Evolutionary conservation across 2,797 vertebrate genomes (phyloP).

Genomic region (Chaenodraco wilsoni): DNA sequence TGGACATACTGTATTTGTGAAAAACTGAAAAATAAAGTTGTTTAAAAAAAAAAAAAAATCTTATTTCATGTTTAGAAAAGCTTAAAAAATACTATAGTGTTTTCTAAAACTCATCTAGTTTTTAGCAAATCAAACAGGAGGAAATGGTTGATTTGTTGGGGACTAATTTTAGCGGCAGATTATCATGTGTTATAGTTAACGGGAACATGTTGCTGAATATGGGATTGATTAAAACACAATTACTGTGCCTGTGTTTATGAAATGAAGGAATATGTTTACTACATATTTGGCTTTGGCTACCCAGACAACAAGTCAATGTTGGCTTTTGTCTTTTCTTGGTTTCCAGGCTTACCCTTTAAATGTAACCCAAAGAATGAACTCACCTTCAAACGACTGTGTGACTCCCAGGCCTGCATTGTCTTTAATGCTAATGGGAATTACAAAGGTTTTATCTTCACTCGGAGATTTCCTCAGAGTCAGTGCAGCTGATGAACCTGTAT

Average conservation of each 20-base stretch:
- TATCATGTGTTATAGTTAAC: not conserved
- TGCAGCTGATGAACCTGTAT: conserved; percentile 71
- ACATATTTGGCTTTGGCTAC: not conserved
- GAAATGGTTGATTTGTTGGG: not conserved
- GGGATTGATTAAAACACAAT: not conserved
- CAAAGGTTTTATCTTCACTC: conserved; percentile 69
- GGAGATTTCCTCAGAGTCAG: conserved; percentile 75
- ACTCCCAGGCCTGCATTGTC: conserved; percentile 81
- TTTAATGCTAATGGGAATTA: conserved; percentile 73
- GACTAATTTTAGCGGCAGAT: not conserved
- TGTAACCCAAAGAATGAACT: conserved; percentile 27
- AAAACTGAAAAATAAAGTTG: too few species aligned
- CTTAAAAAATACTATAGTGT: not conserved
- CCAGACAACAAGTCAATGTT: not conserved
- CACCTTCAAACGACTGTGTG: conserved; percentile 75
- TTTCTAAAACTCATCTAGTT: not conserved
- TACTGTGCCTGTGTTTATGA: not conserved
- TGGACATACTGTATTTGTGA: too few species aligned
- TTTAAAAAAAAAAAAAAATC: not conserved
- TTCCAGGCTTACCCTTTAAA: not conserved
- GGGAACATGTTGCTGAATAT: not conserved
- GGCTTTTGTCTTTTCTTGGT: not conserved
- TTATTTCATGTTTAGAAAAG: not conserved
- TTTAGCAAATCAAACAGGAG: not conserved
- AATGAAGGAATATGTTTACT: not conserved